Evolutionary conservation across 2,797 vertebrate species (phyloP).

Genomic region (Coccyzus lansbergi): DNA sequence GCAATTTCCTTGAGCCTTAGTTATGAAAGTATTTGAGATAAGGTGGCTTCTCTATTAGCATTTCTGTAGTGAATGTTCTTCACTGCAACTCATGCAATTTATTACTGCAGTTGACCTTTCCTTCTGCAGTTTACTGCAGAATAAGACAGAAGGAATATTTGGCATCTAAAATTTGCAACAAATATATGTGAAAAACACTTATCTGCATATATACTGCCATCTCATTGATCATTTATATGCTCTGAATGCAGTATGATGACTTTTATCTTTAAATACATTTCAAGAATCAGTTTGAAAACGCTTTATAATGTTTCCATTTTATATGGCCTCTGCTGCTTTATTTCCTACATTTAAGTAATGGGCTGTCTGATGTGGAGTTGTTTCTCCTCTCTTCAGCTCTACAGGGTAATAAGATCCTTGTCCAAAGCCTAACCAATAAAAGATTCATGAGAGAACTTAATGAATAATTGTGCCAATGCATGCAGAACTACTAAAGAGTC

Average conservation of each 20-base stretch:
- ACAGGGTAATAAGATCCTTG: background rate
- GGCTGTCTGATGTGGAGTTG: background rate
- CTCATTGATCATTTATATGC: background rate
- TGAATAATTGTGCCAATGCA: background rate
- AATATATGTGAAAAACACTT: background rate
- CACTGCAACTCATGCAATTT: background rate
- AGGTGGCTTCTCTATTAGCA: background rate
- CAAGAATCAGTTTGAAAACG: background rate
- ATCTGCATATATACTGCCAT: background rate
- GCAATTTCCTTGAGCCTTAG: background rate
- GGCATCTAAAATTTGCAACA: background rate
- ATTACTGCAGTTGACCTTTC: background rate
- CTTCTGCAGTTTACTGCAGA: background rate
- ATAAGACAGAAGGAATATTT: background rate
- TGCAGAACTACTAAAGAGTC: background rate
- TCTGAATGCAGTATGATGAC: background rate
- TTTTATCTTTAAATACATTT: background rate
- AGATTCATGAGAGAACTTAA: background rate
- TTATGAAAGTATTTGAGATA: background rate
- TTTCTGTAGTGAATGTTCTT: constrained; percentile 24
- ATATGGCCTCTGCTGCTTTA: background rate
- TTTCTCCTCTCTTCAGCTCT: background rate
- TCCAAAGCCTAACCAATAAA: background rate
- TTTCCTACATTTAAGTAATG: background rate
- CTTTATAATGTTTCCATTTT: background rate